Conservation (phyloP, 2,113 vertebrate species). For the Tringa solitaria region DNA sequence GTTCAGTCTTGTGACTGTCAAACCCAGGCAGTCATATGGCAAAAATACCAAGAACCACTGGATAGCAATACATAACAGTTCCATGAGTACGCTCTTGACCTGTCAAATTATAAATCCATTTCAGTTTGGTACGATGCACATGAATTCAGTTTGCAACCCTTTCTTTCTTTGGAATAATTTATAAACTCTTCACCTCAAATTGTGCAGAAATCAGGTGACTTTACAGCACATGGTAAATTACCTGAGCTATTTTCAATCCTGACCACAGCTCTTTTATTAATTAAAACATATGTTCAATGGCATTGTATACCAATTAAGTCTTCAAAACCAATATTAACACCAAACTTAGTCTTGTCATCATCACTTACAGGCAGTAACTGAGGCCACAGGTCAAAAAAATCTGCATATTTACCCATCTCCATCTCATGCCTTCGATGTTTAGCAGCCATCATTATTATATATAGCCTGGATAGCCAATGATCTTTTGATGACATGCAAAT, state of each 20-base stretch:
- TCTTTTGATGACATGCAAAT: conserved; percentile 25
- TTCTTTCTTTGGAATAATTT: conserved; percentile 52
- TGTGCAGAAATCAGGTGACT: conserved; percentile 40
- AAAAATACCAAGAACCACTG: not conserved
- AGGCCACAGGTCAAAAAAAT: conserved; percentile 54
- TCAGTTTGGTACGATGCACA: conserved; percentile 27
- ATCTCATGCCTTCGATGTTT: conserved; percentile 10
- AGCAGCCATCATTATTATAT: conserved; percentile 16
- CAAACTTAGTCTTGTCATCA: conserved; percentile 46
- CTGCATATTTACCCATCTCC: conserved; percentile 57
- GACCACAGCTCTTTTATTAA: conserved; percentile 26
- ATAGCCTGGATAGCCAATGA: not conserved
- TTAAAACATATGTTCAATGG: conserved; percentile 36
- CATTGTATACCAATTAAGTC: not conserved
- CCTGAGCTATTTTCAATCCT: not conserved
- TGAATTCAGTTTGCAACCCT: conserved; percentile 31
- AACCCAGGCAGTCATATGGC: not conserved
- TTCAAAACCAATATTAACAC: conserved; percentile 52
- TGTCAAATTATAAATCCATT: conserved; percentile 51
- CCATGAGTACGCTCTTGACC: conserved; percentile 30
- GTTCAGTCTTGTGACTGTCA: not conserved
- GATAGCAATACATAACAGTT: not conserved
- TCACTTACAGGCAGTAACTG: conserved; percentile 30
- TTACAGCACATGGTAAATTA: conserved; percentile 11
- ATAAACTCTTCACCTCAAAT: conserved; percentile 38